Percentiles rank a stretch among this genome's conserved stretches.
These are phyloP conservation scores for Cheilosia variabilis DNA, from an alignment of 2,888 invertebrate species.

Conservation along the genomic window DNA sequence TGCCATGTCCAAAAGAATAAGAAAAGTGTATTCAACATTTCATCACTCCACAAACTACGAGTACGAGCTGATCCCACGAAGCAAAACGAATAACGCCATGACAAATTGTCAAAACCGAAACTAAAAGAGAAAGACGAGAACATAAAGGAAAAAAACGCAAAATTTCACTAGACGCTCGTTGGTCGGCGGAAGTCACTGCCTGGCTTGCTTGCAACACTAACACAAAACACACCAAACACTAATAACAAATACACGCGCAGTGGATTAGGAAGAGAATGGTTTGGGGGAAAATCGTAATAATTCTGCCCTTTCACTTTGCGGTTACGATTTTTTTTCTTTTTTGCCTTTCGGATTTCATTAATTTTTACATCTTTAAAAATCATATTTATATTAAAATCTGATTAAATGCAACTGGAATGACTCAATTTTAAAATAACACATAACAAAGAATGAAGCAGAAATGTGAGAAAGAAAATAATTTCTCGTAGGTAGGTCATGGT, in stretches of 20 bases:
- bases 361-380: background rate
- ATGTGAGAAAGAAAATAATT: conserved; percentile 53
- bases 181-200: conserved; percentile 45
- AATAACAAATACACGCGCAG: conserved; percentile 49
- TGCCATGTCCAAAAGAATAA: conserved; percentile 6
- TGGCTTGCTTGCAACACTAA: conserved; percentile 32
- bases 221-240: conserved; percentile 5
- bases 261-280: conserved; percentile 64
- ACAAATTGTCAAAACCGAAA: conserved; percentile 49
- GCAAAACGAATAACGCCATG: conserved; percentile 25
- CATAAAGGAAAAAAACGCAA: conserved; percentile 22
- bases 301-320: conserved; percentile 70
- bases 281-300: conserved; percentile 64
- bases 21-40: conserved; percentile 18
- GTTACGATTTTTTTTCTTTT: conserved; percentile 46
- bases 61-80: conserved; percentile 10
- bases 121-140: conserved; percentile 46
- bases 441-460: conserved; percentile 29
- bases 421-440: conserved; percentile 1
- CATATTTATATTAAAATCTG: background rate
- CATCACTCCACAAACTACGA: conserved; percentile 20
- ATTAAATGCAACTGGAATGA: background rate
- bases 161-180: conserved; percentile 62
- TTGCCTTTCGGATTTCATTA: conserved; percentile 14
- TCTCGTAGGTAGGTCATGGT: conserved; percentile 71